Conservation (phyloP, 2,888 invertebrate genomes). For the Eueremaeus valkanovi region DNA sequence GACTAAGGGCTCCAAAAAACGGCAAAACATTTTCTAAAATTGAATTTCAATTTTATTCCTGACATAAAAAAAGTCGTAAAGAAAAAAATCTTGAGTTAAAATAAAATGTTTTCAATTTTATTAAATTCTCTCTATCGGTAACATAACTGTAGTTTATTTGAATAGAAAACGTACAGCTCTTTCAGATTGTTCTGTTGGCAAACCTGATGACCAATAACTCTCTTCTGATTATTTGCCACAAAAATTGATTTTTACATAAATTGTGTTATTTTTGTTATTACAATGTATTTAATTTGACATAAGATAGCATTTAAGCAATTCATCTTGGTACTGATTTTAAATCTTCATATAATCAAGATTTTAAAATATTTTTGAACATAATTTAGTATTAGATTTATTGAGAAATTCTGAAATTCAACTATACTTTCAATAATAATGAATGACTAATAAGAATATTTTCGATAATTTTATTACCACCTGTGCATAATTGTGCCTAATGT, state of each 20-base stretch:
- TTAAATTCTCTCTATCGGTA: neutral
- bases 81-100: neutral
- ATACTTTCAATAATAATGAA: neutral
- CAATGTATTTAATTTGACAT: too few relatives aligned
- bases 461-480: neutral
- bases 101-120: constrained; percentile 3
- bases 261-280: too few relatives aligned
- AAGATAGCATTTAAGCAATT: too few relatives aligned
- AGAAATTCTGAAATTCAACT: neutral
- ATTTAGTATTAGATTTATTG: too few relatives aligned
- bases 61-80: neutral
- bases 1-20: neutral
- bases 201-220: neutral
- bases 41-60: neutral
- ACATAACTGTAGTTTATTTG: neutral
- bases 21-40: constrained; percentile 11
- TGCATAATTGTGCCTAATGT: too few relatives aligned
- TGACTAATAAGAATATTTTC: neutral
- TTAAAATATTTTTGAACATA: too few relatives aligned
- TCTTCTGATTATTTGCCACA: too few relatives aligned
- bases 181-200: neutral
- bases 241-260: too few relatives aligned
- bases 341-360: too few relatives aligned
- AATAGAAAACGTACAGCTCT: neutral
- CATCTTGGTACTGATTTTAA: too few relatives aligned